Evolutionary conservation across 2,113 vertebrate species (phyloP).

Genomic region (Neogale vison): DNA sequence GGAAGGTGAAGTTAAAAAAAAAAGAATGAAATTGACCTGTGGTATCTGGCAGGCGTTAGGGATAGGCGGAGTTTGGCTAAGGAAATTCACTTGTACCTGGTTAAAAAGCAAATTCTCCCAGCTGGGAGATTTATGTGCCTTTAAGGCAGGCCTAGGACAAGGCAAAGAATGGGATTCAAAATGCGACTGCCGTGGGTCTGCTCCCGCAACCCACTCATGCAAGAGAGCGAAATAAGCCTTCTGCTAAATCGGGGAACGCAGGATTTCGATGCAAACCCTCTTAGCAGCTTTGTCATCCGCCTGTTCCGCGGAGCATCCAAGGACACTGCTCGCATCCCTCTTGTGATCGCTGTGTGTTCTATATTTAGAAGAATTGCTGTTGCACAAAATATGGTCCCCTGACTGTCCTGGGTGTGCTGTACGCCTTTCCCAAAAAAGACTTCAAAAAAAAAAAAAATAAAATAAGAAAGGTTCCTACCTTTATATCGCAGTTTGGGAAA

Average conservation of each 20-base stretch:
- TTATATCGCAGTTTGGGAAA: neutral
- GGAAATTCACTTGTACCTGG: constrained; percentile 42
- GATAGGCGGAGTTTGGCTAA: constrained; percentile 57
- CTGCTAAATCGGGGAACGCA: constrained; percentile 53
- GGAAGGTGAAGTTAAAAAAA: constrained; percentile 67
- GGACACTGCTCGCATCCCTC: constrained; percentile 53
- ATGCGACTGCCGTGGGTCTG: neutral
- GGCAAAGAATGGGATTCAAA: neutral
- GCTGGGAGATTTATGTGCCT: neutral
- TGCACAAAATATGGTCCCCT: constrained; percentile 60
- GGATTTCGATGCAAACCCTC: constrained; percentile 26
- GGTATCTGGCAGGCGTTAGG: constrained; percentile 75
- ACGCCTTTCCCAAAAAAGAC: constrained; percentile 35
- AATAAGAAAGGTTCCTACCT: neutral
- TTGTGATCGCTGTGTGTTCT: constrained; percentile 49
- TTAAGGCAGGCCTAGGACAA: neutral
- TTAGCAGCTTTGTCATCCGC: constrained; percentile 54
- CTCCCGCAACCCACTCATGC: neutral
- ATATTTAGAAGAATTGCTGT: constrained; percentile 67
- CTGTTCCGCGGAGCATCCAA: constrained; percentile 59
- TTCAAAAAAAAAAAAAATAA: neutral
- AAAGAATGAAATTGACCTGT: constrained; percentile 9
- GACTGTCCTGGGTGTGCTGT: constrained; percentile 17
- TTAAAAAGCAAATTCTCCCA: neutral
- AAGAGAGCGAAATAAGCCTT: neutral